Evolutionary conservation across 2,797 vertebrate species (phyloP), one percentile per base, ranked within the genome.

Genomic region (Paguma larvata): DNA sequence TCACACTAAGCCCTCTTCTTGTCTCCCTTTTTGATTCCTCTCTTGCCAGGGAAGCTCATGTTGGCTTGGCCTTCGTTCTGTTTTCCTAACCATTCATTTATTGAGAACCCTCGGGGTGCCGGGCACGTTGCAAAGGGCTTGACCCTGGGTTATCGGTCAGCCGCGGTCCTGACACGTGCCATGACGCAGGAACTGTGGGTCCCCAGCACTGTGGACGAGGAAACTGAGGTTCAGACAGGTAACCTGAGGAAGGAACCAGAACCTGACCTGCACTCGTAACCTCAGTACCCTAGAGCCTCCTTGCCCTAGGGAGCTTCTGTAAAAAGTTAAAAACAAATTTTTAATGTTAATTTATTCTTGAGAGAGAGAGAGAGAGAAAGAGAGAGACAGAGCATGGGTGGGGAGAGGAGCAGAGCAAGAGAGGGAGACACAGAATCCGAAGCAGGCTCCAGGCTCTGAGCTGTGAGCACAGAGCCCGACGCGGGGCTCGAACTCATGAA

Each of bases 111-210:
- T 44, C 21, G 6, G 59, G 32, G 48, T 62, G 56, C 32, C 3
- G 16, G 56, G 41, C 32, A 56, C 63, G 3, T 13, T 2, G 19
- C 38, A 5, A 0, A 5, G 25, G 75, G 34, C 41, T 94, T 4
- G n/a, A 6, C 65, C 34, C 14, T 0, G 38, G 46, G n/a, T 21
- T 4, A 14, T 34, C 70, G 16, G 18, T 80, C 1, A 19, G 51
- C 12, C 1, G n/a, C 0, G 8, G 67, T 4, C 80, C 34, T 32
- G 0, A 11, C 4, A 2, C 3, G 68, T 6, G 2, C 34, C 34
- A 0, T 5, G 34, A 1, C 32, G 10, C 11, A 3, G 72, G 27
- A 16, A 21, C n/a, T 30, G 6, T 2, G 4, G 9, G 0, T n/a
- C 6, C 46, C 34, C 0, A 0, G 11, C 8, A 6, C 48, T 2